Percentiles rank a stretch among this genome's conserved stretches.
Conservation (phyloP, 1,140 invertebrate genomes). For the Drosophila quadrilineata region DNA sequence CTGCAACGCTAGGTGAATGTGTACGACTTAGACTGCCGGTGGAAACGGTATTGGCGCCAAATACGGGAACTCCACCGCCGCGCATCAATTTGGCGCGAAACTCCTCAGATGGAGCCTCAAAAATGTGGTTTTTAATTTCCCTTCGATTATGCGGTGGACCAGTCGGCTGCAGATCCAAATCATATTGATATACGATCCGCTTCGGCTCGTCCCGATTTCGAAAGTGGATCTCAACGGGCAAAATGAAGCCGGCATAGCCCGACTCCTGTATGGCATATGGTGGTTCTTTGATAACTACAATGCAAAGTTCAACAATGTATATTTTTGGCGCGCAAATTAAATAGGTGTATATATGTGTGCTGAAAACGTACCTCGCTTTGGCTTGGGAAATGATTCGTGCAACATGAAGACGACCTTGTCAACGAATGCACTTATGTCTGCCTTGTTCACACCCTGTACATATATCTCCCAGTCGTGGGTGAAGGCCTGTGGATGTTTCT, state of each 20-base stretch:
- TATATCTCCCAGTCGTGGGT: constrained; percentile 99
- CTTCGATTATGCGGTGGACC: constrained; percentile 88
- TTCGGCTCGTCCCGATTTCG: constrained; percentile 95
- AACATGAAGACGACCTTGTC: constrained; percentile 97
- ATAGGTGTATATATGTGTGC: not conserved
- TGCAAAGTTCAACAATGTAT: not conserved
- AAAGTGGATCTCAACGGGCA: constrained; percentile 95
- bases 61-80: constrained; percentile 87
- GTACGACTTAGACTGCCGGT: constrained; percentile 46
- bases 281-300: constrained; percentile 92
- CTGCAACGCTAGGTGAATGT: constrained; percentile 42
- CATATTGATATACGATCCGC: constrained; percentile 92
- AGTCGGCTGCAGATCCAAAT: constrained; percentile 89
- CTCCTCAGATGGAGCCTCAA: constrained; percentile 91
- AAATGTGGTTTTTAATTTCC: constrained; percentile 83
- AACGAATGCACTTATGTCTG: constrained; percentile 93
- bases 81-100: constrained; percentile 93
- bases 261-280: constrained; percentile 95
- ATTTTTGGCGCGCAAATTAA: constrained; percentile 27
- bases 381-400: constrained; percentile 95
- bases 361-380: constrained; percentile 89
- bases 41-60: constrained; percentile 40
- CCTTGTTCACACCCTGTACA: constrained; percentile 92
- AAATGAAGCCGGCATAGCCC: constrained; percentile 95
- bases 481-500: constrained; percentile 89